Base-by-base conservation (phyloP, 2,113 vertebrate species). In the Dolichallabes microphthalmus region DNA sequence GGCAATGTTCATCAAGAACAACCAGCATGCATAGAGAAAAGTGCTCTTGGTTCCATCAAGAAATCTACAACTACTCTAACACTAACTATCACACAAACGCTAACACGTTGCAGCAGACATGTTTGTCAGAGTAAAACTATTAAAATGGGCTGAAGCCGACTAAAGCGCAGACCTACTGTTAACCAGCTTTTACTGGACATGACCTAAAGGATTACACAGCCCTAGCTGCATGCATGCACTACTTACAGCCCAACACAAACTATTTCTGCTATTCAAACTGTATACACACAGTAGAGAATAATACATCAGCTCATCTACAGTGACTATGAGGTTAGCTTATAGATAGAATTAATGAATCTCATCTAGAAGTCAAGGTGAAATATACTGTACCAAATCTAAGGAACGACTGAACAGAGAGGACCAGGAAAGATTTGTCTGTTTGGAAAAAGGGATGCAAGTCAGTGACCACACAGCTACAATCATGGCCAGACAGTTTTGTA, bases 381-480 rank as follows among this genome's bases (percentile, higher is more conserved):
- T 69, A 94, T 95, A 95, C 94, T 94, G 94, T 95, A 95, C 95
- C 94, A 94, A 93, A 91, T 95, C 94, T 95, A 95, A 92, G 53
- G 95, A 94, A 89, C 93, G 94, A 95, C 94, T 95, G 94, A 95
- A 95, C 93, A 95, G 92, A 93, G 94, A 94, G 13, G 94, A 94
- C 94, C 94, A 95, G 94, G 95, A 95, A 91, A 95, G 93, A 92
- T 94, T 94, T 93, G 94, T 95, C 95, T 95, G 95, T 95, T 94
- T 74, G 93, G 82, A 93, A 92, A 92, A 90, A 93, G 92, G 91
- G 87, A 93, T 86, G 73, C 90, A 68, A 92, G 87, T 91, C 53
- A 93, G 77, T 89, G 27, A 32, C 55, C 74, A 39, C 52, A 83
- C 69, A 82, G 64, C n/a, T 76, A 82, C 68, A 61, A 86, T 64